Evolutionary conservation across 1,140 invertebrate genomes (phyloP).

Genomic region (Brachionus calyciflorus): DNA sequence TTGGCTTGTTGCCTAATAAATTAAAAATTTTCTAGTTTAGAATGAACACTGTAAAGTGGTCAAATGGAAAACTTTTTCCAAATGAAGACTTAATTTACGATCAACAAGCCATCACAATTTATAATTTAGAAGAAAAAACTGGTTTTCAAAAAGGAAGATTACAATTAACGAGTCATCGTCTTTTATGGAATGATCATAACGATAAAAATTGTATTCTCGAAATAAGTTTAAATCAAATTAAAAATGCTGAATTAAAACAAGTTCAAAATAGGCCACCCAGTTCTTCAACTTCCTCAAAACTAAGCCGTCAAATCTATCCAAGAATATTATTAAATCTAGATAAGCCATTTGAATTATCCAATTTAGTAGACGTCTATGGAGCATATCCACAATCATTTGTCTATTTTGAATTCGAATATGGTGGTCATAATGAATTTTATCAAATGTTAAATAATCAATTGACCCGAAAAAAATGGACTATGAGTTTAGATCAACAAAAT

Average conservation of each 20-base stretch:
- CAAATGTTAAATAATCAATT: slow-evolving; percentile 13
- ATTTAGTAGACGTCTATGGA: not conserved
- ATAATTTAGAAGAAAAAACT: slow-evolving; percentile 24
- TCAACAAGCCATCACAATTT: not conserved
- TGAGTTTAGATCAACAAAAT: not conserved
- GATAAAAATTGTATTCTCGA: not conserved
- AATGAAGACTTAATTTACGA: slow-evolving; percentile 10
- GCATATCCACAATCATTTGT: not conserved
- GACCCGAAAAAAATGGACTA: slow-evolving; percentile 3
- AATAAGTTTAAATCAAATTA: slow-evolving; percentile 1
- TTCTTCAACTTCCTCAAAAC: not conserved
- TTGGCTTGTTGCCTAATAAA: too few relatives aligned
- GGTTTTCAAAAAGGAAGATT: slow-evolving; percentile 26
- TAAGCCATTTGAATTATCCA: not conserved
- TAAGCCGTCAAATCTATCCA: not conserved
- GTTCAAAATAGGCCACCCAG: slow-evolving; percentile 4
- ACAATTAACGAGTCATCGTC: slow-evolving; percentile 22
- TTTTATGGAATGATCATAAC: slow-evolving; percentile 34
- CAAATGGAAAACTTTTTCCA: not conserved
- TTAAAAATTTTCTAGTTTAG: not conserved
- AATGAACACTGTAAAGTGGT: slow-evolving; percentile 38
- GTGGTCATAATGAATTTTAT: slow-evolving; percentile 44
- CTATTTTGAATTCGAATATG: slow-evolving; percentile 36
- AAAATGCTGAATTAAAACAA: slow-evolving; percentile 17
- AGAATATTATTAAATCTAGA: slow-evolving; percentile 3